These are phyloP conservation scores for Bagarius yarrelli DNA, from an alignment of 2,113 vertebrate species.

Conservation along the genomic window DNA sequence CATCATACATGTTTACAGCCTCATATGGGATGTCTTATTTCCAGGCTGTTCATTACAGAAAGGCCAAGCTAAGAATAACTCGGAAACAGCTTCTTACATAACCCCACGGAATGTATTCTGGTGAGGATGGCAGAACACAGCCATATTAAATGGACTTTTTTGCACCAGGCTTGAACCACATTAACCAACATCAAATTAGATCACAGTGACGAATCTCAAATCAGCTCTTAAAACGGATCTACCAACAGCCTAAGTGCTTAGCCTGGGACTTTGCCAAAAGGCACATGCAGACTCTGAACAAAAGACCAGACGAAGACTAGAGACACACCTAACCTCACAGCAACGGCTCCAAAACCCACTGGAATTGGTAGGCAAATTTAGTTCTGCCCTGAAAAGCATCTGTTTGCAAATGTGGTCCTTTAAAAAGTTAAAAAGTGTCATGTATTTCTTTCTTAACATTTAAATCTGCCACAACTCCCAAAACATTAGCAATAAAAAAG, in stretches of 20 bases:
- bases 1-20: slow-evolving; percentile 57
- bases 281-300: slow-evolving; percentile 15
- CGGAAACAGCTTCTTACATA: slow-evolving; percentile 74
- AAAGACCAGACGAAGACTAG: background rate
- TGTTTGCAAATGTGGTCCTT: slow-evolving; percentile 22
- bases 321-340: slow-evolving; percentile 36
- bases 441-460: slow-evolving; percentile 15
- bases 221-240: slow-evolving; percentile 10
- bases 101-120: slow-evolving; percentile 67
- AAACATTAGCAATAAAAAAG: slow-evolving; percentile 10
- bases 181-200: slow-evolving; percentile 27
- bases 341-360: background rate
- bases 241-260: slow-evolving; percentile 7
- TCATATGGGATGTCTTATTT: slow-evolving; percentile 64
- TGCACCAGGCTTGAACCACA: slow-evolving; percentile 4
- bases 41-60: slow-evolving; percentile 65
- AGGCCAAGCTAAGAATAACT: slow-evolving; percentile 75
- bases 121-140: slow-evolving; percentile 55
- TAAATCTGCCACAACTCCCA: background rate
- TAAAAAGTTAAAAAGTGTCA: slow-evolving; percentile 13
- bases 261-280: background rate
- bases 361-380: slow-evolving; percentile 30
- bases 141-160: slow-evolving; percentile 34
- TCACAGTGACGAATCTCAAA: slow-evolving; percentile 2
- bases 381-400: slow-evolving; percentile 15